Evolutionary conservation across 2,888 invertebrate species (phyloP).

Genomic region (Pheosia tremula): DNA sequence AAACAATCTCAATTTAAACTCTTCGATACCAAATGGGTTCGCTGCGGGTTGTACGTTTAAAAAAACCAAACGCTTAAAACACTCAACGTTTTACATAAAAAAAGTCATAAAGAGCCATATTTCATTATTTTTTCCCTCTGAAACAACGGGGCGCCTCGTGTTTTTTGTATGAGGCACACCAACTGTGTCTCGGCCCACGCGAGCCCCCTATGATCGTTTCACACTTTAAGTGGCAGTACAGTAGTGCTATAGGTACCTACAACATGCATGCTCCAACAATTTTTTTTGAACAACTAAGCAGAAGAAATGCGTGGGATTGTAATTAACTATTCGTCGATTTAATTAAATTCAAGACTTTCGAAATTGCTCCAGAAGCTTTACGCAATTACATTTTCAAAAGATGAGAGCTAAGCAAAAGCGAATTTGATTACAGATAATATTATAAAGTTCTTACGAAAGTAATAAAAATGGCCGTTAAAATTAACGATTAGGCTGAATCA

Average conservation of each 20-base stretch:
- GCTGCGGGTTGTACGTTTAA: slow-evolving; percentile 65
- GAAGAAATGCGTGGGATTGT: slow-evolving; percentile 36
- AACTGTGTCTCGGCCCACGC: slow-evolving; percentile 73
- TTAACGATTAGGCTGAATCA: slow-evolving; percentile 27
- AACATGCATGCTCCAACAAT: slow-evolving; percentile 62
- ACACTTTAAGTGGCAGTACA: slow-evolving; percentile 78
- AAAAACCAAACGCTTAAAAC: slow-evolving; percentile 68
- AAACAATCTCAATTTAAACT: slow-evolving; percentile 38
- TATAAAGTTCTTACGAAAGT: slow-evolving; percentile 17
- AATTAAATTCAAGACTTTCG: too few relatives aligned
- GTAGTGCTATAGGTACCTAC: slow-evolving; percentile 62
- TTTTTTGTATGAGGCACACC: slow-evolving; percentile 75
- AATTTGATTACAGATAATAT: slow-evolving; percentile 27
- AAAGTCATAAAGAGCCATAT: slow-evolving; percentile 74
- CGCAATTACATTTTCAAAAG: neutral
- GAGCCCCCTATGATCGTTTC: slow-evolving; percentile 69
- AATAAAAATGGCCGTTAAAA: slow-evolving; percentile 33
- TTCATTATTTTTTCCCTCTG: slow-evolving; percentile 78
- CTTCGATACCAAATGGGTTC: slow-evolving; percentile 48
- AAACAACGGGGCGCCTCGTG: slow-evolving; percentile 81
- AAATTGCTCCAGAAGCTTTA: too few relatives aligned
- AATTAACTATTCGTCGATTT: slow-evolving; percentile 13
- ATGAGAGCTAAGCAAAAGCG: slow-evolving; percentile 15
- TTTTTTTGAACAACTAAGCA: slow-evolving; percentile 54
- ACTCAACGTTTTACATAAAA: slow-evolving; percentile 72